Percentiles rank a stretch among this genome's conserved stretches.
phyloP scores from a whole-genome alignment of 2,113 vertebrate species.

The Colaptes auratus region DNA sequence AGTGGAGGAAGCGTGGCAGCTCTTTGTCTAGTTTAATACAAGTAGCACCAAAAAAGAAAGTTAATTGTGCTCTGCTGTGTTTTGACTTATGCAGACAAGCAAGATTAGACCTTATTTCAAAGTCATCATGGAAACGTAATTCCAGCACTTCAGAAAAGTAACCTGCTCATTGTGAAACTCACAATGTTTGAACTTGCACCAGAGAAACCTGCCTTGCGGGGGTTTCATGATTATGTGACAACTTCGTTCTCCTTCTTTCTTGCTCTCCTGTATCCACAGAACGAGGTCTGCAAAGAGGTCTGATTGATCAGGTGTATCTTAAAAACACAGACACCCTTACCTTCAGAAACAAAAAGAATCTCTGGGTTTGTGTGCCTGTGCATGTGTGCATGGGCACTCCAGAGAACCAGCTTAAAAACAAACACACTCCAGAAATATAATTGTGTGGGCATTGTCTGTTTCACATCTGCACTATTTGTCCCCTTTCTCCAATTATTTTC shows the following conservation, averaged over 20 bases:
- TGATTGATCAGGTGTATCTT: neutral
- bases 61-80: conserved; percentile 13
- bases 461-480: neutral
- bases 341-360: neutral
- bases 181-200: neutral
- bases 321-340: neutral
- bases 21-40: neutral
- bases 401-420: conserved; percentile 14
- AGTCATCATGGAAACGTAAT: neutral
- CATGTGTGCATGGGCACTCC: neutral
- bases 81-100: conserved; percentile 18
- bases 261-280: neutral
- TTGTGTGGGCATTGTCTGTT: neutral
- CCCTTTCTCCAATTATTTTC: neutral
- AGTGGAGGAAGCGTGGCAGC: neutral
- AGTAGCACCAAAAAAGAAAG: neutral
- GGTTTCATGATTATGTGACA: neutral
- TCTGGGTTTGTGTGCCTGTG: neutral
- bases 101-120: conserved; percentile 30
- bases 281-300: neutral
- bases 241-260: neutral
- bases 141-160: neutral
- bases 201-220: neutral
- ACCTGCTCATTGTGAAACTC: conserved; percentile 13
- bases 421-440: conserved; percentile 1